Evolutionary conservation across 2,797 vertebrate genomes (phyloP).

Genomic region (Aplochiton taeniatus): DNA sequence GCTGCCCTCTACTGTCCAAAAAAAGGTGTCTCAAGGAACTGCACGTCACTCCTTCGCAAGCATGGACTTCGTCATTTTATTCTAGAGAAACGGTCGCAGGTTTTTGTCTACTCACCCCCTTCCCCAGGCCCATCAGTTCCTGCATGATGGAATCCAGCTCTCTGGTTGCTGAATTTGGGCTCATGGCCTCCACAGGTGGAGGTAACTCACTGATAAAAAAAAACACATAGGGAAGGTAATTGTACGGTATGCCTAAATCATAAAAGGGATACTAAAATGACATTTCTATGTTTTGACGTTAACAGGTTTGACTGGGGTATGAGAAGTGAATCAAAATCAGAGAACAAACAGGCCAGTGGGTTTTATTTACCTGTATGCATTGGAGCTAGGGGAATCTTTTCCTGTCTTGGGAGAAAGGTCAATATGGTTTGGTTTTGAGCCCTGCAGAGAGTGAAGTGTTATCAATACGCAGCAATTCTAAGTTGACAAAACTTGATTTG

Average conservation of each 20-base stretch:
- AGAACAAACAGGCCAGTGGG: neutral
- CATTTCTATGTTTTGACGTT: neutral
- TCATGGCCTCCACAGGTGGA: slow-evolving; percentile 47
- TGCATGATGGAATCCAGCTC: slow-evolving; percentile 76
- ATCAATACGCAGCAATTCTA: neutral
- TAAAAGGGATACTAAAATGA: neutral
- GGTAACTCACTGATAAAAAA: slow-evolving; percentile 64
- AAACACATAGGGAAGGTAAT: neutral
- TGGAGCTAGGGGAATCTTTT: slow-evolving; percentile 8
- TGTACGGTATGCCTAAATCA: neutral
- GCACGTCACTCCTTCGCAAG: no score
- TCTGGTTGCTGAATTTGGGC: slow-evolving; percentile 57
- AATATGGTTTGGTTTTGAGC: slow-evolving; percentile 4
- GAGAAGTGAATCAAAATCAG: no score
- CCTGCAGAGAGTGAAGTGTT: slow-evolving; percentile 29
- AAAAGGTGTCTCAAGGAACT: no score
- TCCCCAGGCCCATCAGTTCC: slow-evolving; percentile 63
- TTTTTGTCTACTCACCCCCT: slow-evolving; percentile 55
- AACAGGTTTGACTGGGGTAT: no score
- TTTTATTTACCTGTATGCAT: slow-evolving; percentile 68
- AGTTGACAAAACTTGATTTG: neutral
- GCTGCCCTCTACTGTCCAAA: slow-evolving; percentile 74
- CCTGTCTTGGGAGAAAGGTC: slow-evolving; percentile 21
- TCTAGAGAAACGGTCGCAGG: neutral
- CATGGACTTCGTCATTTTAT: neutral